Base-by-base conservation (phyloP, 1,140 invertebrate genomes). In the Hylyphantes graminicola region DNA sequence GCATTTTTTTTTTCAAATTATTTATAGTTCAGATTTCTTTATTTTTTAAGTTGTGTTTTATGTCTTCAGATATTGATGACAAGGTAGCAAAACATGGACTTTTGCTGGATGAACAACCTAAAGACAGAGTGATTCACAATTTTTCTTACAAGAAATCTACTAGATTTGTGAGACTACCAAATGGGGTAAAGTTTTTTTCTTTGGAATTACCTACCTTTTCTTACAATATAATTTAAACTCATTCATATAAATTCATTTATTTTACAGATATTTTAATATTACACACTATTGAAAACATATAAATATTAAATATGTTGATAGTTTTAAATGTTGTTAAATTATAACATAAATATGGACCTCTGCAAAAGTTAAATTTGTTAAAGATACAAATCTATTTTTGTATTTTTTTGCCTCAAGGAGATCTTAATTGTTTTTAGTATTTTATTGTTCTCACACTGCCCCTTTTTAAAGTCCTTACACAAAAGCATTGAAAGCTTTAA, bases 21-120 rank as follows among this genome's bases (percentile, higher is more conserved):
- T 59, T 3, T 5, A 59, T 59, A 59, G 12, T 9, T 59, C 12
- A 59, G 12, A 12, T 59, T 59, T 35, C n/a, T 6, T 59, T 59
- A 59, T 59, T 59, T 57, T 11, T 59, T 59, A 13, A 21, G 10
- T 65, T 65, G 21, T 65, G 7, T n/a, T 65, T 65, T 65, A 17
- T 65, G 19, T 17, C 21, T 74, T 48, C 35, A 74, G 72, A 74
- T 59, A 74, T 74, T 51, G 72, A 74, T 74, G 72, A 74, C 17
- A 55, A 74, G 35, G 54, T 74, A 57, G 53, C 54, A 3, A 59
- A 59, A 19, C 15, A 74, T 59, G 51, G 17, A 13, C 35, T 35
- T 53, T 12, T 74, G 17, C 35, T 74, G 15, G 51, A 74, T 13
- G 72, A 74, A 57, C 21, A 13, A 4, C 68, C 55, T 21, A 51